Conservation (phyloP, 2,888 invertebrate species). For the Pammene fasciana region DNA sequence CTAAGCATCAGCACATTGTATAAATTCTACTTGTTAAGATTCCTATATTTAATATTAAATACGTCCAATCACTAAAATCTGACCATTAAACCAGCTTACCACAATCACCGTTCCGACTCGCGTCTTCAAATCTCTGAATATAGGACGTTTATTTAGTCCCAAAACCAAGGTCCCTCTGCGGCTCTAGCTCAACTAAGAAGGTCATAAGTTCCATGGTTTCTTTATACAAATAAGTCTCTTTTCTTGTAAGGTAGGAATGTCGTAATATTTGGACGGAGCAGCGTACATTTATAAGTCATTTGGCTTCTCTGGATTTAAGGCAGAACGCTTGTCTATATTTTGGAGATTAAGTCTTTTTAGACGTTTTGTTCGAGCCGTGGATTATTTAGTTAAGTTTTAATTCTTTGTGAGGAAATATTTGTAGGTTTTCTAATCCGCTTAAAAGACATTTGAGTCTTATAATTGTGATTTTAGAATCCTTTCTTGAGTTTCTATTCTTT, state of each 20-base stretch:
- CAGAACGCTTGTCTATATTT: neutral
- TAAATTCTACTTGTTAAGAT: too few species aligned
- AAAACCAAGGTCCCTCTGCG: neutral
- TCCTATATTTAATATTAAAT: too few species aligned
- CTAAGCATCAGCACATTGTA: too few species aligned
- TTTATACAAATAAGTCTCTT: neutral
- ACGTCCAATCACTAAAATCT: too few species aligned
- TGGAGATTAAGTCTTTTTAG: neutral
- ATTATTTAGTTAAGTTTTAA: neutral
- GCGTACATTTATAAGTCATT: constrained; percentile 15
- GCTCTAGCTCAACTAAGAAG: neutral
- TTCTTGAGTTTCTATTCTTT: too few species aligned
- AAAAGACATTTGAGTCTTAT: too few species aligned
- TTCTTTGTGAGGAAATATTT: neutral
- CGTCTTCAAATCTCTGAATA: neutral
- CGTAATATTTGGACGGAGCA: constrained; percentile 10
- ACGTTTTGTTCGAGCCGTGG: neutral
- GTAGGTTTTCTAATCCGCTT: too few species aligned
- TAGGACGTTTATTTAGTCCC: constrained; percentile 4
- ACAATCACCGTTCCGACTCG: too few species aligned
- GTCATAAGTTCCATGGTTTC: neutral
- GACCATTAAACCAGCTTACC: too few species aligned
- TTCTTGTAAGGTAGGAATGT: neutral
- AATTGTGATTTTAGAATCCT: too few species aligned
- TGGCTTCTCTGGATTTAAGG: neutral